Percentiles rank a stretch among this genome's conserved stretches.
phyloP scores from a whole-genome alignment of 2,113 vertebrate species.

The Theristicus caerulescens region DNA sequence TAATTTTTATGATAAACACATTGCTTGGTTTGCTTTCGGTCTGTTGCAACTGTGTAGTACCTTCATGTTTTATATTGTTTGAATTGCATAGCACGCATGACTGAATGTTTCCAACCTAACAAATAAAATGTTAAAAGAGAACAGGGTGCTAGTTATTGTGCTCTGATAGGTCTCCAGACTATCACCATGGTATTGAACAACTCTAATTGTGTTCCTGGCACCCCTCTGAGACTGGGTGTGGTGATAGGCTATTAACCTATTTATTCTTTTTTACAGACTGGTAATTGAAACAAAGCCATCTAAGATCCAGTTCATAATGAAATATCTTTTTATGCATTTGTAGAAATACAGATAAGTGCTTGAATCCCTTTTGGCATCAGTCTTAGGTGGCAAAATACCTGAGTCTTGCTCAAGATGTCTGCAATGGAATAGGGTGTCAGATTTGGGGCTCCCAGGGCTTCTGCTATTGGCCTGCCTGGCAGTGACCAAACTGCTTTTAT shows the following conservation, averaged over 20 bases:
- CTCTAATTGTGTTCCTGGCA: background rate
- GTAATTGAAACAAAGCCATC: background rate
- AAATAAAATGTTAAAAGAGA: conserved; percentile 1
- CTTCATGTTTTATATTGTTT: background rate
- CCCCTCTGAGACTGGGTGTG: background rate
- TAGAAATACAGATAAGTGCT: background rate
- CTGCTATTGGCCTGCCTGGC: background rate
- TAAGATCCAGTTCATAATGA: background rate
- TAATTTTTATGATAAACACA: background rate
- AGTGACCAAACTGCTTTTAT: background rate
- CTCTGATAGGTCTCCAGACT: background rate
- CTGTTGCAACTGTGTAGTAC: background rate
- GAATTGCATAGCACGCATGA: background rate
- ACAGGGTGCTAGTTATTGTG: background rate
- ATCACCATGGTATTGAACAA: background rate
- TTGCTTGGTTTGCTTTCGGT: background rate
- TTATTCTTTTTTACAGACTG: background rate
- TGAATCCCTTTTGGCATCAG: background rate
- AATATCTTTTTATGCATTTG: background rate
- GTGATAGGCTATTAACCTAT: no score
- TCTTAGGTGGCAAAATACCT: background rate
- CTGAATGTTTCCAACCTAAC: background rate
- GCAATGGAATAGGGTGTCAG: background rate
- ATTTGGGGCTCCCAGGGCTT: background rate
- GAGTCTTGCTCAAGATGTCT: background rate